Evolutionary conservation across 2,113 vertebrate species (phyloP), one percentile per base, ranked within the genome.

Genomic region (Ondatra zibethicus): DNA sequence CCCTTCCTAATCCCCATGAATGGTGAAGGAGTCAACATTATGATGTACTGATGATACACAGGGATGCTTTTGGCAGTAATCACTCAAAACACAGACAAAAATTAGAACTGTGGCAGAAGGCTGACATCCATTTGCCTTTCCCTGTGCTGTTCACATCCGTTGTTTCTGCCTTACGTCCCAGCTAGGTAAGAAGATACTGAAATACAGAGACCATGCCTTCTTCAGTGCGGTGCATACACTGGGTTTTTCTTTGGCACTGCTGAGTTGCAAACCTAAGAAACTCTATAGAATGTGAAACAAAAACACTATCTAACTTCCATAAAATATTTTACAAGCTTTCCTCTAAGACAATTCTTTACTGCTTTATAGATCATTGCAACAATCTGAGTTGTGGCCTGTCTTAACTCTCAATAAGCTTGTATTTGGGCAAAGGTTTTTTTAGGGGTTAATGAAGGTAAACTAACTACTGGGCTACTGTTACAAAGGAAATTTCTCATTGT

Each of bases 401-500:
- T 39, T 42, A 45, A 45, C 29, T 33, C 16, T 61, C 16, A 17
- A 23, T 68, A 16, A 89, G 39, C 76, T 52, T 88, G 9, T 50
- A 42, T 87, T 70, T 91, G 25, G 55, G 88, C 14, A 80, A 25
- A 55, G 5, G 21, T 1, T 23, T 12, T 12, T 68, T 78, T 70
- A 76, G 23, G 9, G 9, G 33, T 21, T 66, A 47, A 66, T 45
- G 27, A 23, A 7, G 29, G 4, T 13, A 84, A 81, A 55, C 2
- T 11, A 52, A 80, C 23, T 1, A 98, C 96, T 98, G 97, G 93
- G 95, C 98, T 98, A 3, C 85, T 97, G 95, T 98, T 98, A 97
- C 94, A 97, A 89, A 96, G 98, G 82, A 96, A 68, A 93, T 98
- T 98, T 98, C 97, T 98, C 78, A 0, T 68, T 97, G 93, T 96